phyloP scores from a whole-genome alignment of 2,113 vertebrate genomes.

The Eulacestoma nigropectus region DNA sequence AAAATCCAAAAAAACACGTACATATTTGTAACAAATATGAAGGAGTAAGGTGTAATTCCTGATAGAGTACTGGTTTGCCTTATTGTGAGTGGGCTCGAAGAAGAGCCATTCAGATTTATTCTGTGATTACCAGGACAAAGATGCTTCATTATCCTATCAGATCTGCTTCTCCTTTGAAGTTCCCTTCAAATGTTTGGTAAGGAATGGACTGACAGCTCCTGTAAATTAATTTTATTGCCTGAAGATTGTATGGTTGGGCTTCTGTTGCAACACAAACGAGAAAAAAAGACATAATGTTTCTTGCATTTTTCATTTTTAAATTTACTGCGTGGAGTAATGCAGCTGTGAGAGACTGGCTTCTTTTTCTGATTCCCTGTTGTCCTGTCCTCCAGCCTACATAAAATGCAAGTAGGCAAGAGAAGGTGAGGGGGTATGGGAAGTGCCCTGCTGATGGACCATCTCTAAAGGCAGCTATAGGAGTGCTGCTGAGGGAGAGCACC shows the following conservation, averaged over 20 bases:
- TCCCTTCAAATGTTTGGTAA: background rate
- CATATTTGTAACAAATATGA: background rate
- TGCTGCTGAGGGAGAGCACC: background rate
- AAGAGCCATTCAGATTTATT: background rate
- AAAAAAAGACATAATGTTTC: background rate
- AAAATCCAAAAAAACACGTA: background rate
- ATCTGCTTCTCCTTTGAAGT: background rate
- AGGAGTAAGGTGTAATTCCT: background rate
- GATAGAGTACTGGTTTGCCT: background rate
- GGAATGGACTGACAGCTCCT: background rate
- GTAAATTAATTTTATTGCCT: background rate
- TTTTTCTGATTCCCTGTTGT: background rate
- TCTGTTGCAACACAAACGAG: rapidly evolving
- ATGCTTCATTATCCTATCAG: background rate
- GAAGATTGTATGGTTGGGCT: background rate
- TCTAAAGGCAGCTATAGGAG: background rate
- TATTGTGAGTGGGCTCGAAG: background rate
- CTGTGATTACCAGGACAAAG: background rate
- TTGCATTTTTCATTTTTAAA: background rate
- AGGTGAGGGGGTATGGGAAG: background rate
- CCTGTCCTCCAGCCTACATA: background rate
- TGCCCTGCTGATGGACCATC: rapidly evolving
- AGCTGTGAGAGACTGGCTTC: background rate
- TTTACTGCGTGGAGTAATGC: background rate
- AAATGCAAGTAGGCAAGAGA: background rate